These are phyloP conservation scores for Frankliniella fusca DNA, from an alignment of 2,888 invertebrate species.

Conservation along the genomic window DNA sequence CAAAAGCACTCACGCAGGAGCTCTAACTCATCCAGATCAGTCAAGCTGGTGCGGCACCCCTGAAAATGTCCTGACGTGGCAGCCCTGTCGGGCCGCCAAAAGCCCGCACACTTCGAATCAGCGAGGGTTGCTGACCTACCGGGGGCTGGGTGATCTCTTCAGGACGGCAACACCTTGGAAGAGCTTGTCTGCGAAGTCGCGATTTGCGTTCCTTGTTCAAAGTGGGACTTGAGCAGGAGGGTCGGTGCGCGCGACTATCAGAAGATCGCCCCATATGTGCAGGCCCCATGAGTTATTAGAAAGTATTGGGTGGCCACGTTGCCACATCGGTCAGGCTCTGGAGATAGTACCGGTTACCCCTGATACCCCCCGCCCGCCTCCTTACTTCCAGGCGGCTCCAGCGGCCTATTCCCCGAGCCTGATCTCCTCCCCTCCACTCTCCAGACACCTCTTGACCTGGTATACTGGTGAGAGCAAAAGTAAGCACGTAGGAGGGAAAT, in stretches of 20 bases:
- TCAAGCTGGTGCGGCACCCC: too few species aligned
- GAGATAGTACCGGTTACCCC: background rate
- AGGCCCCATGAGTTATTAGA: background rate
- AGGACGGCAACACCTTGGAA: too few species aligned
- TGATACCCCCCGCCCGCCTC: background rate
- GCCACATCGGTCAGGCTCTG: background rate
- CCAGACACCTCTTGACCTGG: background rate
- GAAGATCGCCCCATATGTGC: background rate
- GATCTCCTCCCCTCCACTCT: background rate
- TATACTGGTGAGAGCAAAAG: background rate
- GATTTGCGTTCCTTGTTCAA: too few species aligned
- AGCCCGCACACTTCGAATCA: background rate
- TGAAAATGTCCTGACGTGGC: background rate
- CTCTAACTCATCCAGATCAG: too few species aligned
- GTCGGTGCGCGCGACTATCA: background rate
- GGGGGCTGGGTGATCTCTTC: too few species aligned
- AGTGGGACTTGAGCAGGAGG: too few species aligned
- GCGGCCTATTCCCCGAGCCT: background rate
- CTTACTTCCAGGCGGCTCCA: background rate
- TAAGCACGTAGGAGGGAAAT: background rate
- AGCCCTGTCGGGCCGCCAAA: background rate
- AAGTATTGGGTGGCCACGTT: background rate
- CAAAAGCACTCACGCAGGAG: too few species aligned
- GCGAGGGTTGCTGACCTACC: background rate
- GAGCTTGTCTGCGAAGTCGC: too few species aligned